A percentile compares a stretch with the other conserved stretches of the same genome.
phyloP scores from a whole-genome alignment of 2,113 vertebrate genomes.

The Tenrec ecaudatus region DNA sequence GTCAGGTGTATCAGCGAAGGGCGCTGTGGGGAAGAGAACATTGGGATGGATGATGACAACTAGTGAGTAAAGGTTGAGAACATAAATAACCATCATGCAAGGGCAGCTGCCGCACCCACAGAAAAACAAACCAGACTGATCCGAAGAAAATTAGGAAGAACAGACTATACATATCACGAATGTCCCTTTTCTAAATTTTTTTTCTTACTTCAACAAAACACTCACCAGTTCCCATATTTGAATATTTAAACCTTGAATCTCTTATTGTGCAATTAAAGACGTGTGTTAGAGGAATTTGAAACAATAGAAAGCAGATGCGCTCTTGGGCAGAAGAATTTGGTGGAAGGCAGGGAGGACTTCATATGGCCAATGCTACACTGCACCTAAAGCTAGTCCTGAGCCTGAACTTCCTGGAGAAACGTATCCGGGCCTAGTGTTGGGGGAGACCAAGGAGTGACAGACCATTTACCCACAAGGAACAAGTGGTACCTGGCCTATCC shows the following conservation, averaged over 20 bases:
- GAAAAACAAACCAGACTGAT: not conserved
- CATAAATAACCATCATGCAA: not conserved
- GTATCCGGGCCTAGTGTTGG: not conserved
- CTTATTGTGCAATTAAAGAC: slow-evolving; percentile 59
- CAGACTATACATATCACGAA: not conserved
- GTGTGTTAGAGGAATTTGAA: slow-evolving; percentile 61
- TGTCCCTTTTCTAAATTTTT: slow-evolving; percentile 5
- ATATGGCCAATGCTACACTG: not conserved
- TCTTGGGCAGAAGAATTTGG: not conserved
- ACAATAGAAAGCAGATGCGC: slow-evolving; percentile 62
- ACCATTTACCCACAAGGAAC: no score
- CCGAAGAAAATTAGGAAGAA: not conserved
- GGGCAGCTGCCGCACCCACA: not conserved
- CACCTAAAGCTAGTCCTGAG: not conserved
- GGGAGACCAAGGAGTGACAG: not conserved
- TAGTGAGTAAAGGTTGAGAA: slow-evolving; percentile 10
- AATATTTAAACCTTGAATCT: slow-evolving; percentile 47
- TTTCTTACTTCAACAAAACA: slow-evolving; percentile 37
- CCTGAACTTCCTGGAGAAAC: not conserved
- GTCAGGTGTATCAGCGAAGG: not conserved
- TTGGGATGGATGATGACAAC: not conserved
- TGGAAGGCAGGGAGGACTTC: not conserved
- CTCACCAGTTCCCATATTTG: slow-evolving; percentile 45
- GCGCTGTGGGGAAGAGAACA: not conserved
- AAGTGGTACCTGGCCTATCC: not conserved